Conservation (phyloP, 1,140 invertebrate species). For the Calosoma granatense region DNA sequence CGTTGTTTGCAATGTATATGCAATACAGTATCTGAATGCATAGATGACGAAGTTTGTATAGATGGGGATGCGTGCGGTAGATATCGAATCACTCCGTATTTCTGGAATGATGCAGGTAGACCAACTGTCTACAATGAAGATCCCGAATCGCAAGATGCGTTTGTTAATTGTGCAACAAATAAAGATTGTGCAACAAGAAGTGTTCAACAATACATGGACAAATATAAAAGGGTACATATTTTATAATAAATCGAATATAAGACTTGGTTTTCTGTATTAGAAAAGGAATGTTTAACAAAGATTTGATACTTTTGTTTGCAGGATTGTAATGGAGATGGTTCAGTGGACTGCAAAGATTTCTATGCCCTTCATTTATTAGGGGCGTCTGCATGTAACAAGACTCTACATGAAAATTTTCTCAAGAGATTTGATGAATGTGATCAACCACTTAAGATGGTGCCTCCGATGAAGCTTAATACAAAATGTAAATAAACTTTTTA, state of each 20-base stretch:
- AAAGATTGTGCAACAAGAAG: slow-evolving; percentile 22
- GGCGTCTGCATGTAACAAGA: slow-evolving; percentile 18
- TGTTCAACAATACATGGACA: background rate
- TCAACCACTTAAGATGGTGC: background rate
- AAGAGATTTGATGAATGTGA: background rate
- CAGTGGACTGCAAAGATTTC: slow-evolving; percentile 65
- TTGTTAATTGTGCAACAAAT: background rate
- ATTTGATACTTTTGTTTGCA: slow-evolving; percentile 33
- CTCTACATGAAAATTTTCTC: background rate
- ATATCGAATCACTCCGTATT: slow-evolving; percentile 45
- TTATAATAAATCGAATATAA: background rate
- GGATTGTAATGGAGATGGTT: slow-evolving; percentile 66
- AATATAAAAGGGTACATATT: background rate
- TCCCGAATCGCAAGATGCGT: slow-evolving; percentile 27
- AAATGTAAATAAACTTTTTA: background rate
- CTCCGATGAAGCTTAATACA: background rate
- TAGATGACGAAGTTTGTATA: background rate
- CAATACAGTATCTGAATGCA: background rate
- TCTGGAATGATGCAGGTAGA: slow-evolving; percentile 47
- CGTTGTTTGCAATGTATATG: background rate
- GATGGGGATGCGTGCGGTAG: slow-evolving; percentile 36
- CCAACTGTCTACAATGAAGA: slow-evolving; percentile 35
- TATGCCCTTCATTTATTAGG: slow-evolving; percentile 64
- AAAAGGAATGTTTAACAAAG: background rate
- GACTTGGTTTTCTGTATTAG: background rate